These are phyloP conservation scores for Corydoras sp. DNA, from an alignment of 2,113 vertebrate species.

Conservation along the genomic window DNA sequence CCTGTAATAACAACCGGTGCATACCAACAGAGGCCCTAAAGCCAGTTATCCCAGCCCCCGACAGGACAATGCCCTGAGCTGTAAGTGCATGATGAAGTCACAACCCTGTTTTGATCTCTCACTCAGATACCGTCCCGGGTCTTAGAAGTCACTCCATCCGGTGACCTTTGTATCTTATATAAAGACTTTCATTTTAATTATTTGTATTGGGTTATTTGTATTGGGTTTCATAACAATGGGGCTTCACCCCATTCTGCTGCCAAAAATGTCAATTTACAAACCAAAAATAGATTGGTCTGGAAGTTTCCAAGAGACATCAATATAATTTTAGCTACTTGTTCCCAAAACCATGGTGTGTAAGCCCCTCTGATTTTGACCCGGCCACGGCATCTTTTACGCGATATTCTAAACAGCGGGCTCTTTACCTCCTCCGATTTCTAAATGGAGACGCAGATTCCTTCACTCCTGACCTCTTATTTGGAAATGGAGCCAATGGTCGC, in stretches of 20 bases:
- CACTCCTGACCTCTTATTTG: constrained; percentile 7
- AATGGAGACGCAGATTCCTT: not conserved
- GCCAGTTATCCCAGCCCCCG: constrained; percentile 42
- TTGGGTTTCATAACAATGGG: too few species aligned
- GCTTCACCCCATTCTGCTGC: too few species aligned
- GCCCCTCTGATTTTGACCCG: not conserved
- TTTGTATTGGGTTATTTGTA: too few species aligned
- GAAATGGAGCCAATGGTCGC: constrained; percentile 11
- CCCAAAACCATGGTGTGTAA: too few species aligned
- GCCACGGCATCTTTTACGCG: not conserved
- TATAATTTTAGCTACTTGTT: too few species aligned
- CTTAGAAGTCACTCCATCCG: constrained; percentile 6
- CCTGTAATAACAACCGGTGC: constrained; percentile 34
- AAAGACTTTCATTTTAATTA: not conserved
- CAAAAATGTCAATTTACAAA: too few species aligned
- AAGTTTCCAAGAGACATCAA: too few species aligned
- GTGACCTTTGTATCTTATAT: not conserved
- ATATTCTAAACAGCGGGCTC: not conserved
- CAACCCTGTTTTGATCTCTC: constrained; percentile 44
- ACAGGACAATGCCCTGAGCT: constrained; percentile 51
- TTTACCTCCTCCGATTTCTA: constrained; percentile 8
- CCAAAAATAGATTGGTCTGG: too few species aligned
- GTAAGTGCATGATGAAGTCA: constrained; percentile 43
- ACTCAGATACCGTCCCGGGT: constrained; percentile 38
- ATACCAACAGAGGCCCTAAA: constrained; percentile 46